Conservation (phyloP, 2,797 vertebrate genomes). For the Lepus townsendii region DNA sequence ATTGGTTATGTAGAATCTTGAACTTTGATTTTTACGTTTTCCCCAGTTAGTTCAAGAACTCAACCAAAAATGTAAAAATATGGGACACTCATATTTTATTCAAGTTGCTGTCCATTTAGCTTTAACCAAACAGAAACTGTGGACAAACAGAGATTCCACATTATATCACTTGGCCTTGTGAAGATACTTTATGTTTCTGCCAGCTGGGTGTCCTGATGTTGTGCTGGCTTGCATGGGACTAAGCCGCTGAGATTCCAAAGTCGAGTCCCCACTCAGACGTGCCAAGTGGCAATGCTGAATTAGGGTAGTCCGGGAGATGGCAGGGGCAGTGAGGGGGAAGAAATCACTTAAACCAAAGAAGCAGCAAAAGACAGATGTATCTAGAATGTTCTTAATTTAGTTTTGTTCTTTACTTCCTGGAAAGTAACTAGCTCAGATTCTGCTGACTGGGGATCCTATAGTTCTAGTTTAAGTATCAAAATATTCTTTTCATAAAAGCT, state of each 20-base stretch:
- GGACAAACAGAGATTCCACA: not conserved
- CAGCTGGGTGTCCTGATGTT: not conserved
- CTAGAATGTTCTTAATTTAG: not conserved
- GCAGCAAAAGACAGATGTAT: not conserved
- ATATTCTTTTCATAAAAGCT: not conserved
- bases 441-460: not conserved
- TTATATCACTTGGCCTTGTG: not conserved
- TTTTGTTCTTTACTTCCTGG: not conserved
- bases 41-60: not conserved
- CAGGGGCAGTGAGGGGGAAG: not conserved
- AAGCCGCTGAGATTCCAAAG: not conserved
- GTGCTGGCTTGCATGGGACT: not conserved
- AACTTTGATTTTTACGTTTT: slow-evolving; percentile 37
- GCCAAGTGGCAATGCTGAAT: slow-evolving; percentile 21
- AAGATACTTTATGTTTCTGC: slow-evolving; percentile 30
- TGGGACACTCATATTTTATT: not conserved
- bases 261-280: not conserved
- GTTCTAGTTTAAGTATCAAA: slow-evolving; percentile 47
- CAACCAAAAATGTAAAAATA: slow-evolving; percentile 4
- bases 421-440: not conserved
- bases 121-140: slow-evolving; percentile 32
- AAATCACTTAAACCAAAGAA: not conserved
- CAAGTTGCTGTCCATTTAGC: not conserved
- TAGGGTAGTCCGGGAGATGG: not conserved
- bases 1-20: not conserved